Base-by-base conservation (phyloP, 2,888 invertebrate genomes). In the Amphipyra berbera region DNA sequence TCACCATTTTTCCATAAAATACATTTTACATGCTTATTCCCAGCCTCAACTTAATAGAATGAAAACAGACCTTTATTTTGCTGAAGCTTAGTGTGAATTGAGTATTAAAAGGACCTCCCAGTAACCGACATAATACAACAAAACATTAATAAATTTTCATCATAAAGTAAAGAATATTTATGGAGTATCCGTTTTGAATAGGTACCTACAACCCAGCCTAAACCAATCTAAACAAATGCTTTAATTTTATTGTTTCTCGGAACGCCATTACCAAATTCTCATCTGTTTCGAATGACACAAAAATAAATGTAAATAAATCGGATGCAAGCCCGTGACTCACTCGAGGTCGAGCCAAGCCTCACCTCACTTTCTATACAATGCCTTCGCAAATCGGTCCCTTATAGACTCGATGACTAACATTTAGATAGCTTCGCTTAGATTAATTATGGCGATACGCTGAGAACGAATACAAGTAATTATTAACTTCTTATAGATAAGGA, bases 281-380 rank as follows among this genome's bases (percentile, higher is more conserved):
- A 55, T 77, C 58, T 52, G 45, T 55, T 61, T 45, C 42, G 44
- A 68, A 71, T 54, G 56, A 75, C 54, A 73, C 58, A 62, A 45
- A 60, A 56, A 52, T 50, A 60, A 71, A 71, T 58, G 53, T 68
- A 78, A 79, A 76, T 72, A 65, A 64, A 71, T 65, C 52, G 61
- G 77, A 79, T 76, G 76, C 64, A 79, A 73, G 63, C 63, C 48
- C 54, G 76, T 87, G 88, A 89, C 71, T 89, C 88, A 87, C 59
- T 54, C 78, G 83, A 87, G 89, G 85, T 86, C 86, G 68, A 58
- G 74, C 78, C 82, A 64, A 83, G 75, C 83, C 81, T 77, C 76
- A 75, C 83, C 81, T 79, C 72, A 76, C 89, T 89, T 89, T 90
- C 88, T 86, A 88, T 52, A 85, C 83, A 85, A 83, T 81, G 77